phyloP scores from a whole-genome alignment of 2,888 invertebrate species.

The Hirtodrosophila cameraria region DNA sequence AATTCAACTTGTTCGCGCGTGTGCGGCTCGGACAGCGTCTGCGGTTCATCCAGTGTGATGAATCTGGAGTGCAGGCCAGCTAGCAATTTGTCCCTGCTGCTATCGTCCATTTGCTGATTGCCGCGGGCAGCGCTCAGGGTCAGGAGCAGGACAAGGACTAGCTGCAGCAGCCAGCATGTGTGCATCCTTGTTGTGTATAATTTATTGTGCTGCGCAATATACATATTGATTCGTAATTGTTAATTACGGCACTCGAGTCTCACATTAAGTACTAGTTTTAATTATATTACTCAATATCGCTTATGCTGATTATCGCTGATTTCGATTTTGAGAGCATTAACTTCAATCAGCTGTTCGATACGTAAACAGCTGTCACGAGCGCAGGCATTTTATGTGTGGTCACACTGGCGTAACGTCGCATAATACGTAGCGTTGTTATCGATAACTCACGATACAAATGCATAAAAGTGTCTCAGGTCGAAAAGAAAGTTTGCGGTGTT shows the following conservation, averaged over 20 bases:
- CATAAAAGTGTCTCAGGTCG: slow-evolving; percentile 40
- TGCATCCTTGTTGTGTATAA: slow-evolving; percentile 44
- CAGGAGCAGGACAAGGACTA: slow-evolving; percentile 33
- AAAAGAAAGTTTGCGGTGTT: slow-evolving; percentile 71
- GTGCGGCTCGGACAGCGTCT: slow-evolving; percentile 54
- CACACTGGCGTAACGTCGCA: slow-evolving; percentile 22
- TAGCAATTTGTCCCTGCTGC: slow-evolving; percentile 50
- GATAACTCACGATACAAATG: slow-evolving; percentile 47
- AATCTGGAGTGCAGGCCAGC: slow-evolving; percentile 45
- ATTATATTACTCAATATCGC: slow-evolving; percentile 75
- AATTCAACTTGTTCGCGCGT: slow-evolving; percentile 71
- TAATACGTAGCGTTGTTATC: slow-evolving; percentile 21
- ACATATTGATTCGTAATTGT: slow-evolving; percentile 26
- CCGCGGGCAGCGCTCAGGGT: slow-evolving; percentile 29
- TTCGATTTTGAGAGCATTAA: slow-evolving; percentile 55
- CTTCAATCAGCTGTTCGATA: slow-evolving; percentile 45
- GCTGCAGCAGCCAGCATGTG: slow-evolving; percentile 34
- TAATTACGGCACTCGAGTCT: slow-evolving; percentile 40
- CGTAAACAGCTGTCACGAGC: slow-evolving; percentile 39
- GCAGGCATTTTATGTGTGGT: slow-evolving; percentile 9
- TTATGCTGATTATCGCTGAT: slow-evolving; percentile 59
- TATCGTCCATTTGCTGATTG: slow-evolving; percentile 39
- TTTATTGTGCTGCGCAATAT: slow-evolving; percentile 41
- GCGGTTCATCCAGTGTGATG: slow-evolving; percentile 57
- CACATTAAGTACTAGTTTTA: slow-evolving; percentile 60